Evolutionary conservation across 2,888 invertebrate genomes (phyloP).

Genomic region (Branchipolynoe longqiensis): DNA sequence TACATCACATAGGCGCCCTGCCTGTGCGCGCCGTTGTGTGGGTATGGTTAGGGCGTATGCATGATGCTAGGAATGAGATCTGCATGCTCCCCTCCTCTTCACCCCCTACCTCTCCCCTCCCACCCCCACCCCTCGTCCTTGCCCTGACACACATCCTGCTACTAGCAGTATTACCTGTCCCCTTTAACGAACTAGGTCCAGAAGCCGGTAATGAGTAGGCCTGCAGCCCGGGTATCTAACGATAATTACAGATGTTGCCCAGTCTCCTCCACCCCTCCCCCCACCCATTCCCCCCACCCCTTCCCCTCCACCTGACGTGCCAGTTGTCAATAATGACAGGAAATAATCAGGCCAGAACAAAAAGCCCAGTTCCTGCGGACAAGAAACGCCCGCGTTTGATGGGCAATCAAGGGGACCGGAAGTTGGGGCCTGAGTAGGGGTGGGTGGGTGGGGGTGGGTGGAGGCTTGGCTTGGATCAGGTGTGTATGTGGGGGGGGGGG

Average conservation of each 20-base stretch:
- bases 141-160: no score
- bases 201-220: constrained; percentile 3
- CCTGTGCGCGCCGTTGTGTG: no score
- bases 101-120: no score
- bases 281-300: no score
- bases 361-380: constrained; percentile 33
- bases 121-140: no score
- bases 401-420: constrained; percentile 44
- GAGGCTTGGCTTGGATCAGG: neutral
- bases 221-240: constrained; percentile 15
- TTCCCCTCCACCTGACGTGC: constrained; percentile 41
- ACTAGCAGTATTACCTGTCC: neutral
- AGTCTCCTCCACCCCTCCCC: no score
- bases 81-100: no score
- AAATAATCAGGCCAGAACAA: constrained; percentile 54
- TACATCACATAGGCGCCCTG: no score
- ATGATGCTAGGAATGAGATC: no score
- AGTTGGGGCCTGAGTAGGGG: constrained; percentile 4
- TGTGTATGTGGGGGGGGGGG: neutral
- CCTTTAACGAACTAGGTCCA: constrained; percentile 14
- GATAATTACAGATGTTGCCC: constrained; percentile 48
- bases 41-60: no score
- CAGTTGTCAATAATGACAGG: constrained; percentile 55
- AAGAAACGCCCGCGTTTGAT: constrained; percentile 50
- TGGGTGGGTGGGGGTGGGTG: neutral